phyloP scores from a whole-genome alignment of 2,888 invertebrate species.

The Drosophila aldrichi region DNA sequence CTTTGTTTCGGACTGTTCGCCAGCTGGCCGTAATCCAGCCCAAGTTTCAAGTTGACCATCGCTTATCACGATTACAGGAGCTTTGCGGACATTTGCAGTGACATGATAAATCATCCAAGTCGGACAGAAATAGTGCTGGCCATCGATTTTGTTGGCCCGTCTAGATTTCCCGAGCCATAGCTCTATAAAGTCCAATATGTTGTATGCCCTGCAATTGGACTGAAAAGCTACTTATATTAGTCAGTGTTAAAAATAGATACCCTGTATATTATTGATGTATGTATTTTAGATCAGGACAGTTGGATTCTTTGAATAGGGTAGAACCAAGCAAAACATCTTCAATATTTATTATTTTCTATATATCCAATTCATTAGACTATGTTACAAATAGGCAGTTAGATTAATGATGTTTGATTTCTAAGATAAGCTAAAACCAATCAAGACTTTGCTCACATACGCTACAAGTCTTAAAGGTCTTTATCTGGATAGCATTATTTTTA shows the following conservation, averaged over 20 bases:
- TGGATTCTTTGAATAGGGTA: too few relatives aligned
- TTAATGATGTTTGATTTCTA: too few relatives aligned
- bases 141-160: background rate
- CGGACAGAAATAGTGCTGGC: background rate
- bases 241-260: background rate
- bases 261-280: background rate
- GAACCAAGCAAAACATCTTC: background rate
- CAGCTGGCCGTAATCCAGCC: slow-evolving; percentile 32
- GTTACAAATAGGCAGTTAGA: background rate
- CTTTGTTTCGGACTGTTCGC: slow-evolving; percentile 10
- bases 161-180: background rate
- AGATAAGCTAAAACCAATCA: background rate
- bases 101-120: slow-evolving; percentile 43
- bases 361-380: too few relatives aligned
- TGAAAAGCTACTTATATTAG: background rate
- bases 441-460: background rate
- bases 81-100: slow-evolving; percentile 22
- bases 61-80: slow-evolving; percentile 36
- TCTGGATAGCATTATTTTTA: background rate
- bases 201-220: background rate
- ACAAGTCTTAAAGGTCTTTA: background rate
- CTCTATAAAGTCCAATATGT: background rate
- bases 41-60: slow-evolving; percentile 34
- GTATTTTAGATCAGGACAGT: background rate
- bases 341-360: too few relatives aligned